phyloP scores from a whole-genome alignment of 2,797 vertebrate genomes.

The Enteromius radiatus region DNA sequence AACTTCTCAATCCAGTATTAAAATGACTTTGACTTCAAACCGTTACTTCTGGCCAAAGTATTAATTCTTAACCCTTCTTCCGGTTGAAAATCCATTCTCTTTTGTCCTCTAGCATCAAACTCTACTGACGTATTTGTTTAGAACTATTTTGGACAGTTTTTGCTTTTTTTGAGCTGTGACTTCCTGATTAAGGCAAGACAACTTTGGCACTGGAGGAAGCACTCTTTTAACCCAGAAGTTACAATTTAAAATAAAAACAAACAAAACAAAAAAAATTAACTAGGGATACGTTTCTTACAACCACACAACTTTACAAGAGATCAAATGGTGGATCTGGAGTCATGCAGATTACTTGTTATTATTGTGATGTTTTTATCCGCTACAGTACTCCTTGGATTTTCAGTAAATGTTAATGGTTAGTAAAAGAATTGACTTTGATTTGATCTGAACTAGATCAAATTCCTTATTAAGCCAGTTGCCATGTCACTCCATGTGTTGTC shows the following conservation, averaged over 20 bases:
- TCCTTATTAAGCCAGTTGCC: neutral
- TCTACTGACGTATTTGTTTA: neutral
- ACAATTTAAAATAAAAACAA: neutral
- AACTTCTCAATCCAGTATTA: neutral
- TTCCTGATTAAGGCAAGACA: neutral
- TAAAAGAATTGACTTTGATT: neutral
- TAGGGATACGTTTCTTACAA: neutral
- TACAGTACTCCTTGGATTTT: neutral
- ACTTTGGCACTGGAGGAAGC: neutral
- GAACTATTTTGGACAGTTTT: neutral
- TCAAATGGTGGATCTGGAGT: neutral
- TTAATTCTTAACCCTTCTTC: neutral
- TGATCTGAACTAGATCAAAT: neutral
- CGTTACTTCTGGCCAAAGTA: neutral
- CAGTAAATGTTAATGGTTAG: neutral
- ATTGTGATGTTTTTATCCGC: neutral
- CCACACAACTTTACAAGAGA: neutral
- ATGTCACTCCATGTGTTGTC: conserved; percentile 1
- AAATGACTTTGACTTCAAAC: neutral
- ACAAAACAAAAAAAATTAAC: neutral
- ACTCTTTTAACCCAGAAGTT: neutral
- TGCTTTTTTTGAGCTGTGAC: no score
- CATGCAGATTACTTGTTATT: neutral
- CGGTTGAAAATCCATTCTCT: neutral
- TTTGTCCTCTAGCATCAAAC: neutral